A percentile compares a stretch with the other conserved stretches of the same genome.
Evolutionary conservation across 2,888 invertebrate genomes (phyloP).

Genomic region (Trachelus tabidus): DNA sequence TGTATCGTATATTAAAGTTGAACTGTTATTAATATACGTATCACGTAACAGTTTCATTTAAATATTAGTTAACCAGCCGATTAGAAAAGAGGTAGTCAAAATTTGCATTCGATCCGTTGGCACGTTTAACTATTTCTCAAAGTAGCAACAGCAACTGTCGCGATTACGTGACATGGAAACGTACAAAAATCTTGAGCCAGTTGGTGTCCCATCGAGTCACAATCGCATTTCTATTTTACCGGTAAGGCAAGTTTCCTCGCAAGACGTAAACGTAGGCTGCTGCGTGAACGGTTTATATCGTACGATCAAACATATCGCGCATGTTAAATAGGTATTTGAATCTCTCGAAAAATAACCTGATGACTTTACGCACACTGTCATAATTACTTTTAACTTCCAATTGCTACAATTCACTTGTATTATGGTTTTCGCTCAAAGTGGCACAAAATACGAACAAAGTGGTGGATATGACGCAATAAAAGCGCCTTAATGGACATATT

Average conservation of each 20-base stretch:
- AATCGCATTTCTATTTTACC: not conserved
- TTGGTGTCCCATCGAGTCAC: not conserved
- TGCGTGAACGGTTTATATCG: not conserved
- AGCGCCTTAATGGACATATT: constrained; percentile 16
- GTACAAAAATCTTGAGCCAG: not conserved
- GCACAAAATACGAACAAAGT: constrained; percentile 54
- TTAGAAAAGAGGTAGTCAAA: not conserved
- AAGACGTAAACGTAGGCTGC: not conserved
- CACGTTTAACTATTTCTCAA: not conserved
- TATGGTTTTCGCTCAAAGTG: constrained; percentile 54
- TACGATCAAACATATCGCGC: not conserved
- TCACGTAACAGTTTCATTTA: not conserved
- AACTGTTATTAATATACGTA: not conserved
- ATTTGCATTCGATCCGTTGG: not conserved
- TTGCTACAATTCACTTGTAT: not conserved
- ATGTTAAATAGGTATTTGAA: not conserved
- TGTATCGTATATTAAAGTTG: not conserved
- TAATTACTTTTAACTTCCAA: not conserved
- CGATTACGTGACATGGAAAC: not conserved
- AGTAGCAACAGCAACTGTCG: not conserved
- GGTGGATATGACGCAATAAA: constrained; percentile 59
- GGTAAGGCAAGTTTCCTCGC: not conserved
- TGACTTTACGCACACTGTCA: not conserved
- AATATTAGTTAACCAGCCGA: not conserved
- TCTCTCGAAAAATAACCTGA: not conserved